phyloP scores from a whole-genome alignment of 1,140 invertebrate genomes.

The Pogonomyrmex californicus region DNA sequence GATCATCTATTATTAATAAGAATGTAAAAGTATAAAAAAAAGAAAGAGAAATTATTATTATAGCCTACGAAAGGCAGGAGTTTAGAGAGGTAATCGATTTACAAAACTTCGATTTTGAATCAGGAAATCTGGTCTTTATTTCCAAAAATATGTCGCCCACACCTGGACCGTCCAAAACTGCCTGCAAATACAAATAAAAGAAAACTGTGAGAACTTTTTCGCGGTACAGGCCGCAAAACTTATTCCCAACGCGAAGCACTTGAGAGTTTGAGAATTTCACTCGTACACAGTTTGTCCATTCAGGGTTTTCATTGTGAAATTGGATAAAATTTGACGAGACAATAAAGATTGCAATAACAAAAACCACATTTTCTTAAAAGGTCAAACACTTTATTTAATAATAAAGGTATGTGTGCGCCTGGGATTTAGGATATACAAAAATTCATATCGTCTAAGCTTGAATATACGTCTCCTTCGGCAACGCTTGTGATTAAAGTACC shows the following conservation, averaged over 20 bases:
- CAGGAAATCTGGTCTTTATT: conserved; percentile 88
- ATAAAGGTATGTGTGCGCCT: conserved; percentile 63
- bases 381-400: conserved; percentile 80
- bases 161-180: conserved; percentile 84
- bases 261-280: conserved; percentile 29
- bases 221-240: conserved; percentile 75
- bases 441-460: conserved; percentile 75
- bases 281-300: conserved; percentile 62
- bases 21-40: conserved; percentile 75
- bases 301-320: conserved; percentile 64
- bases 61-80: conserved; percentile 68
- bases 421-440: conserved; percentile 78
- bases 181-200: conserved; percentile 87
- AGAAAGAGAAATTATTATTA: conserved; percentile 62
- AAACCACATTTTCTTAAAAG: conserved; percentile 76
- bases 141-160: conserved; percentile 86
- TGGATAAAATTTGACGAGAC: conserved; percentile 53
- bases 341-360: conserved; percentile 71
- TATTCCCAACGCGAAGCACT: conserved; percentile 55
- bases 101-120: conserved; percentile 82
- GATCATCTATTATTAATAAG: conserved; percentile 64
- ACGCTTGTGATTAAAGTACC: conserved; percentile 92
- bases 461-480: conserved; percentile 88
- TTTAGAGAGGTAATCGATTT: conserved; percentile 79
- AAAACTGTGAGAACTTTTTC: conserved; percentile 79